Evolutionary conservation across 2,113 vertebrate genomes (phyloP).

Genomic region (Limanda limanda): DNA sequence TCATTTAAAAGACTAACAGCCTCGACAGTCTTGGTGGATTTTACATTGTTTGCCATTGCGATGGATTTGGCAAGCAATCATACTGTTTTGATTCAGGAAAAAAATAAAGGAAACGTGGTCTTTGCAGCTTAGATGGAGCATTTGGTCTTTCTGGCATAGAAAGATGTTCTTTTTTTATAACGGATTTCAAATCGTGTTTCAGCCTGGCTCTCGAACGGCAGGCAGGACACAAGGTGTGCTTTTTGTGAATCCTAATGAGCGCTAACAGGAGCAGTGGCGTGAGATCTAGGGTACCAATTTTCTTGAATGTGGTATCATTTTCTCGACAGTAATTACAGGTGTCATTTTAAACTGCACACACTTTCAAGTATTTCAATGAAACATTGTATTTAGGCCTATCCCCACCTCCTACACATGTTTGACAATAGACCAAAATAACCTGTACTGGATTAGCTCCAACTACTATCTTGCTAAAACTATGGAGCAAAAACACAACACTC

Average conservation of each 20-base stretch:
- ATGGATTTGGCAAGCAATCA: slow-evolving; percentile 10
- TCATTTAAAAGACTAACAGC: slow-evolving; percentile 10
- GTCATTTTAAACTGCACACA: background rate
- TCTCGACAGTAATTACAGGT: slow-evolving; percentile 25
- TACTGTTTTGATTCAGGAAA: slow-evolving; percentile 25
- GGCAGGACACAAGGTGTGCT: slow-evolving; percentile 9
- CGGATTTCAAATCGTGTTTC: slow-evolving; percentile 6
- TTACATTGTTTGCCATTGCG: slow-evolving; percentile 19
- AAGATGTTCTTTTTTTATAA: slow-evolving; percentile 8
- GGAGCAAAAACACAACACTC: background rate
- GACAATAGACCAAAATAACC: background rate
- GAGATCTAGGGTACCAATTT: background rate
- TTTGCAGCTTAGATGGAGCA: slow-evolving; percentile 17
- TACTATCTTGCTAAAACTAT: background rate
- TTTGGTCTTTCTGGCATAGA: slow-evolving; percentile 24
- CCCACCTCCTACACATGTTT: background rate
- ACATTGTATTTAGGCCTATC: background rate
- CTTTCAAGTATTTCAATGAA: background rate
- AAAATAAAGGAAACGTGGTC: background rate
- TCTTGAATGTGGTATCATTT: background rate
- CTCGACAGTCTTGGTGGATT: slow-evolving; percentile 7
- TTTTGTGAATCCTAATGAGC: slow-evolving; percentile 20
- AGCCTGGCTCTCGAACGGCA: background rate
- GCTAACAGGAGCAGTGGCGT: background rate
- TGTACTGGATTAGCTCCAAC: background rate